Evolutionary conservation across 2,888 invertebrate genomes (phyloP), one percentile per base, ranked within the genome.

Genomic region (Scaptomyza parva): DNA sequence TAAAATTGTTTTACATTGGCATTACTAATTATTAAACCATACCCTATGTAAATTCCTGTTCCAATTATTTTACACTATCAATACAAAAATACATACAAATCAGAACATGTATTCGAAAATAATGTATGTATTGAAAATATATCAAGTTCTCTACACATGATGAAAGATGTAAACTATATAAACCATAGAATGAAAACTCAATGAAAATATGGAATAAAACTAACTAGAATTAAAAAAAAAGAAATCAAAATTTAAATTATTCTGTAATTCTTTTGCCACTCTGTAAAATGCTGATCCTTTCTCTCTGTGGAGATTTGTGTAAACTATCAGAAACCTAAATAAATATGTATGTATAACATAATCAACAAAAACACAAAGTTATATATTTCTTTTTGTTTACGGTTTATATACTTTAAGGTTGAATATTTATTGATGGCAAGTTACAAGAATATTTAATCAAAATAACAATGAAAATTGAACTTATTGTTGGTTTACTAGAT

Each of bases 261-360:
- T 54, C 11, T 20, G 22, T 30, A 14, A 6, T 37, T 40, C 39
- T 41, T 54, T 41, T 51, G 28, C 40, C 39, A 18, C 41, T 54
- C 51, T 51, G 26, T 20, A 20, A 17, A 58, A 22, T 58, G 54
- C 70, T 48, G 30, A 66, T 48, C 48, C 58, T 45, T 69, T 54
- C 59, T 63, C 39, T 39, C 60, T 47, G 62, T 14, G 30, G 43
- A 71, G 59, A 66, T 57, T 64, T 79, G 64, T 83, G 69, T 76
- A 68, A 80, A 66, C 58, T 60, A 57, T 62, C 55, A 41, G 51
- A 59, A 65, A 63, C 20, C 30, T 51, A 58, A 78, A 69, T 81
- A 78, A 76, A 81, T 67, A 73, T 74, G 60, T 76, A 78, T 81
- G 68, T 78, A 72, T 52, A 77, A 69, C 68, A 83, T 65, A 61